phyloP scores from a whole-genome alignment of 2,797 vertebrate species.

The Myoxocephalus aenaeus region DNA sequence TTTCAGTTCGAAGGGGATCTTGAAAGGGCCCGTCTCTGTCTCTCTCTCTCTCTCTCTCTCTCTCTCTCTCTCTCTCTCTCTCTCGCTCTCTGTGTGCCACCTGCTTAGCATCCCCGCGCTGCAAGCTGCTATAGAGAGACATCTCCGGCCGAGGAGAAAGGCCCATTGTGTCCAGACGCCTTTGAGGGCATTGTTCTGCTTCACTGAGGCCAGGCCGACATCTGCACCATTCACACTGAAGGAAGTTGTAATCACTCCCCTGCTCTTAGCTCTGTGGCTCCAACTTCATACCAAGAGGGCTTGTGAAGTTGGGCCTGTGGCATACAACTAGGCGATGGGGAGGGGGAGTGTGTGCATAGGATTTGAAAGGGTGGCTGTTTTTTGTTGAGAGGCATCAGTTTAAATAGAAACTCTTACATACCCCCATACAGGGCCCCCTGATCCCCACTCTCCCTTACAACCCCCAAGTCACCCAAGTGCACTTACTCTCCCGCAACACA shows the following conservation, averaged over 20 bases:
- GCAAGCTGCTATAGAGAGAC: constrained; percentile 84
- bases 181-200: constrained; percentile 84
- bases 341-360: constrained; percentile 43
- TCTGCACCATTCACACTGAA: constrained; percentile 85
- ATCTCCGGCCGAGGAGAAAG: constrained; percentile 82
- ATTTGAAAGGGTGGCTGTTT: constrained; percentile 67
- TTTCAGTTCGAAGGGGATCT: constrained; percentile 73
- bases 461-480: constrained; percentile 47
- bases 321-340: constrained; percentile 62
- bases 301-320: constrained; percentile 65
- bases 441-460: constrained; percentile 47
- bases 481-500: constrained; percentile 49
- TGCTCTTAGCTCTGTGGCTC: constrained; percentile 74
- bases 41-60: constrained; percentile 67
- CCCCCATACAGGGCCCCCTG: constrained; percentile 54
- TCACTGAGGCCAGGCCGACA: constrained; percentile 81
- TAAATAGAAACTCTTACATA: constrained; percentile 79
- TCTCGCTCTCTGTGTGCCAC: constrained; percentile 65
- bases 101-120: constrained; percentile 83
- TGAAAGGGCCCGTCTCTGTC: constrained; percentile 76
- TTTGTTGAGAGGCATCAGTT: constrained; percentile 72
- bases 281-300: constrained; percentile 68
- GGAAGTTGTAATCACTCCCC: constrained; percentile 86
- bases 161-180: constrained; percentile 81
- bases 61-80: constrained; percentile 68